Evolutionary conservation across 2,797 vertebrate species (phyloP), one percentile per base, ranked within the genome.

Genomic region (Fratercula arctica): DNA sequence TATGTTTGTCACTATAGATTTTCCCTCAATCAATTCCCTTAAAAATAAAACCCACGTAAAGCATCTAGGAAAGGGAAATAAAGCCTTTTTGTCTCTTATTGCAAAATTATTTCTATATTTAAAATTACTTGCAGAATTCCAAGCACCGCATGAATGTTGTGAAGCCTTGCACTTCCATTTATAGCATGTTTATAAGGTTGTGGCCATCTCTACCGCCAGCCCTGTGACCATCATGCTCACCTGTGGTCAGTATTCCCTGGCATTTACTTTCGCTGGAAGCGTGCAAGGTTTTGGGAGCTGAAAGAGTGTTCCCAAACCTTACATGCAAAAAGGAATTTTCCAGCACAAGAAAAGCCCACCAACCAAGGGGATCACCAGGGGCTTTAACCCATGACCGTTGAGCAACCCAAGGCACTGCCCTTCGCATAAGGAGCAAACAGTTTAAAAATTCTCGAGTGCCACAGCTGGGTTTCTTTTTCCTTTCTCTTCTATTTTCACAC

Each of bases 231-330:
- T 0, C 3, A 39, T 28, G 35, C 20, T 68, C 48, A 9, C n/a
- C 43, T 19, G 23, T 8, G 39, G 16, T 16, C 63, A 7, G 0
- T 5, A 11, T 11, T 13, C 73, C 6, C 25, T 29, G 33, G 39
- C 33, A 31, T 20, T 41, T 7, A 16, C 53, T 59, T 39, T 0
- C 1, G 24, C 45, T 61, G 66, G 83, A n/a, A 41, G 53, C 16
- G 1, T 0, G 4, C 0, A 1, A n/a, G 68, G 10, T 23, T 66
- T 33, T 2, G 11, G 77, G 51, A 66, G 29, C 19, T 20, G 16
- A 46, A 24, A 21, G 31, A 45, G 11, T 5, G 0, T 56, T 56
- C 85, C 68, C 72, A 37, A 43, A 45, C 24, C n/a, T 24, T 10
- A 9, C 25, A 16, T 0, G 3, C 41, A 35, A 14, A 50, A n/a